These are phyloP conservation scores for Sigmodon hispidus DNA, from an alignment of 2,113 vertebrate genomes.

Conservation along the genomic window DNA sequence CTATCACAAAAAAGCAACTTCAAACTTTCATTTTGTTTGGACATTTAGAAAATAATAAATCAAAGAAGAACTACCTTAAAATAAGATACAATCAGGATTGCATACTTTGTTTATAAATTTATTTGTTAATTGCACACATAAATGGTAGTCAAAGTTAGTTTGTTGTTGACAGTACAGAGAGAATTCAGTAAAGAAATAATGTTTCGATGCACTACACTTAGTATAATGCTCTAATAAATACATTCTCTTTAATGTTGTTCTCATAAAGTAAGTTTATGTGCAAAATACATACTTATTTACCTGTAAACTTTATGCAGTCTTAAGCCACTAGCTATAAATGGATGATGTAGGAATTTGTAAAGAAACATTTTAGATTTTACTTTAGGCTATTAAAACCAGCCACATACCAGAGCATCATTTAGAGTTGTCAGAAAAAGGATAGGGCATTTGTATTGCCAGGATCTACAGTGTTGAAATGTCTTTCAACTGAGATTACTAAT, in stretches of 20 bases:
- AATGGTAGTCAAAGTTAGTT: neutral
- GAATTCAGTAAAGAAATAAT: neutral
- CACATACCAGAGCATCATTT: neutral
- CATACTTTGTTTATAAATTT: neutral
- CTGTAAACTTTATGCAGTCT: neutral
- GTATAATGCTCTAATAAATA: neutral
- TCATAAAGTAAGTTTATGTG: constrained; percentile 9
- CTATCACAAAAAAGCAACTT: neutral
- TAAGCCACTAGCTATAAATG: neutral
- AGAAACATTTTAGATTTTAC: neutral
- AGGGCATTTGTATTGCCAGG: neutral
- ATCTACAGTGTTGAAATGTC: neutral
- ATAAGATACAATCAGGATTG: neutral
- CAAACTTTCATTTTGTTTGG: neutral
- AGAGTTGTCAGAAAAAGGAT: neutral
- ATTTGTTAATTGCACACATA: neutral
- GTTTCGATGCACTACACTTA: neutral
- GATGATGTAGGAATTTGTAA: neutral
- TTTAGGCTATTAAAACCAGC: neutral
- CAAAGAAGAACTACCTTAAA: neutral
- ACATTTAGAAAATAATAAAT: neutral
- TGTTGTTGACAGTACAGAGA: neutral
- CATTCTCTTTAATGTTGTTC: neutral
- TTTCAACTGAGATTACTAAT: neutral
- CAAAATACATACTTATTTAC: neutral